Evolutionary conservation across 2,113 vertebrate species (phyloP), one percentile per base, ranked within the genome.

Genomic region (Datnioides undecimradiatus): DNA sequence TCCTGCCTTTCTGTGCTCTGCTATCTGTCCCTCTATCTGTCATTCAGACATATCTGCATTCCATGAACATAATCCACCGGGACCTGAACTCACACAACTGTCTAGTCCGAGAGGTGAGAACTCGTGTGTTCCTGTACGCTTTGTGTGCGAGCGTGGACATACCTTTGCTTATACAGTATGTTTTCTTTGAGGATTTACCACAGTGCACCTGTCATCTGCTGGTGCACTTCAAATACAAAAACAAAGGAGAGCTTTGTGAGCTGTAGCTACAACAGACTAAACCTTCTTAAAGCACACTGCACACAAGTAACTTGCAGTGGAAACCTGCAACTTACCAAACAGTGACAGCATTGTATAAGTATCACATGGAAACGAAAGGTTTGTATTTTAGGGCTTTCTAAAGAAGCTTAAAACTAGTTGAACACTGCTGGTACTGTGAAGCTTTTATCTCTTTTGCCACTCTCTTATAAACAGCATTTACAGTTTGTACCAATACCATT

Each of bases 31-130:
- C 3, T 72, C 48, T 75, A 1, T 75, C 48, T 85, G 34, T 84
- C 72, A 60, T 52, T 72, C 55, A 95, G 95, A 65, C 97, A 27
- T 99, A 99, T 90, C 95, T 99, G 87, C 98, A 99, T 90, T 98
- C 98, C 87, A 98, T 99, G 98, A 98, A 98, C 92, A 97, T 99
- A 88, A 99, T 99, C 93, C 98, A 99, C 88, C 95, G 98, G 0
- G 98, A 99, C 89, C 96, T 99, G 90, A 99, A 99, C 92, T 99
- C 98, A 8, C 95, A 98, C 95, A 99, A 99, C 94, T 99, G 98
- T 92, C 96, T 99, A 0, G 98, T 99, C 66, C 95, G 96, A 36
- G 97, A 99, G 96, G 97, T 96, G 85, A 95, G 95, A 74, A 10
- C 62, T 34, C 17, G 38, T 71, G 65, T 31, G 23, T 54, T 73